phyloP scores from a whole-genome alignment of 2,113 vertebrate species.

The Uria aalge region DNA sequence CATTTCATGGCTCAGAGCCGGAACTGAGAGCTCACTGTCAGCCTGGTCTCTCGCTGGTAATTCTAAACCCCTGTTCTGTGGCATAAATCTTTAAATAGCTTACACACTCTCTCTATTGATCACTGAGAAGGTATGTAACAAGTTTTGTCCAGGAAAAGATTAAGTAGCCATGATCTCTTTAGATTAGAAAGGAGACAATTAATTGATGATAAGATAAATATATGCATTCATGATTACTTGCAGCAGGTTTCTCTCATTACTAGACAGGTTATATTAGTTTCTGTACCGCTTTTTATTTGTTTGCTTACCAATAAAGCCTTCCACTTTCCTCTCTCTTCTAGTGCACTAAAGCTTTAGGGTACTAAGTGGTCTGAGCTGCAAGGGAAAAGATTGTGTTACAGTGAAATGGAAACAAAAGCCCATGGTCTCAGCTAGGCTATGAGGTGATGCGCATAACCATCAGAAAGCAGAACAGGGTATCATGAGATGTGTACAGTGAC shows the following conservation, averaged over 20 bases:
- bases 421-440: not conserved
- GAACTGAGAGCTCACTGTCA: not conserved
- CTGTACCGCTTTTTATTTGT: not conserved
- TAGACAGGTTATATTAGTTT: not conserved
- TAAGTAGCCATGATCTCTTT: not conserved
- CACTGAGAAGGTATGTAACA: not conserved
- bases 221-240: not conserved
- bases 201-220: not conserved
- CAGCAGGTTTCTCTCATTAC: not conserved
- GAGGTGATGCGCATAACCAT: not conserved
- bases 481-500: not conserved
- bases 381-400: not conserved
- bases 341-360: not conserved
- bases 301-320: not conserved
- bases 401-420: not conserved
- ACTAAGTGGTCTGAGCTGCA: not conserved
- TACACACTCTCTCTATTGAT: not conserved
- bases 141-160: not conserved
- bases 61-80: not conserved
- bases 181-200: not conserved
- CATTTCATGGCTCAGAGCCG: not conserved
- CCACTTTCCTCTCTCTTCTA: not conserved
- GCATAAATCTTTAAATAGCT: slow-evolving; percentile 20
- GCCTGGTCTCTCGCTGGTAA: not conserved
- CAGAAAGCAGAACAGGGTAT: not conserved